Evolutionary conservation across 2,113 vertebrate species (phyloP).

Genomic region (Trinectes maculatus): DNA sequence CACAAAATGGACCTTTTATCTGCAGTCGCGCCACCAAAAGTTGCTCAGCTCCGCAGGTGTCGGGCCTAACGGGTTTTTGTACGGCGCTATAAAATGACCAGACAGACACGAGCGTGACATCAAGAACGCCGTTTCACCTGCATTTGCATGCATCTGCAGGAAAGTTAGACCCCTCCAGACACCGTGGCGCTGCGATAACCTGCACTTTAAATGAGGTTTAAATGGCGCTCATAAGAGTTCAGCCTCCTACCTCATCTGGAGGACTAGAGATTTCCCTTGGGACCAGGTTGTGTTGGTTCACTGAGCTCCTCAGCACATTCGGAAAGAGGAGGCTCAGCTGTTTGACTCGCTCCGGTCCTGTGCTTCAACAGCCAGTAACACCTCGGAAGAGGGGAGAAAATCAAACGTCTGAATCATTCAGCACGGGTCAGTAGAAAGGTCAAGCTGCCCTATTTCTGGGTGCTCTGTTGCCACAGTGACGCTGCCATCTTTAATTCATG

Average conservation of each 20-base stretch:
- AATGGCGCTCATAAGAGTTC: slow-evolving; percentile 19
- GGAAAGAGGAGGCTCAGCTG: slow-evolving; percentile 28
- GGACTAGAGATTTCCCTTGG: slow-evolving; percentile 36
- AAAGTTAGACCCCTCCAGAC: slow-evolving; percentile 1
- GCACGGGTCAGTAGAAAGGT: slow-evolving; percentile 62
- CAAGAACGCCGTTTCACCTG: neutral
- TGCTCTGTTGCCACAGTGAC: slow-evolving; percentile 53
- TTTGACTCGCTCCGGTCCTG: slow-evolving; percentile 41
- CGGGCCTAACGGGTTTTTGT: too few species aligned
- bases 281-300: slow-evolving; percentile 30
- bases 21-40: neutral
- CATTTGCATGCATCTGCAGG: slow-evolving; percentile 10
- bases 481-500: slow-evolving; percentile 77
- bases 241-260: slow-evolving; percentile 32
- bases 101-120: neutral
- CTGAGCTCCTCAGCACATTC: slow-evolving; percentile 21
- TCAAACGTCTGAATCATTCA: slow-evolving; percentile 71
- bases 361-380: slow-evolving; percentile 56
- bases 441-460: slow-evolving; percentile 69
- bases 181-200: neutral
- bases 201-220: slow-evolving; percentile 31
- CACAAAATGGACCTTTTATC: neutral
- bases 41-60: slow-evolving; percentile 8
- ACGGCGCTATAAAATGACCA: slow-evolving; percentile 14
- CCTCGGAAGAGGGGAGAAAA: slow-evolving; percentile 63